phyloP scores from a whole-genome alignment of 2,888 invertebrate genomes.

The Drosophila mayaguana region DNA sequence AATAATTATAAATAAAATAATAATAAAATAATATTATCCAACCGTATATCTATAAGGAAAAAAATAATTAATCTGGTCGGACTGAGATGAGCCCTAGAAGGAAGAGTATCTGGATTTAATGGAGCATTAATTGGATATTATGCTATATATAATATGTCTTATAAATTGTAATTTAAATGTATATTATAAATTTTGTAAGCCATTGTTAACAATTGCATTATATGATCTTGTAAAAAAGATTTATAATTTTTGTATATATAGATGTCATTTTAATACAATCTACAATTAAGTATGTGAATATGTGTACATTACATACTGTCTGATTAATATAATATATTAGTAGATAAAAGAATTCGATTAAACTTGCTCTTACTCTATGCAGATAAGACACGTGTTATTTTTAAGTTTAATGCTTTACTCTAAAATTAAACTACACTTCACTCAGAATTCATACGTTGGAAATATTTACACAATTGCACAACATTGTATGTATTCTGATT shows the following conservation, averaged over 20 bases:
- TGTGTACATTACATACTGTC: background rate
- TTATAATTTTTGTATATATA: too few species aligned
- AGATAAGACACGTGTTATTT: background rate
- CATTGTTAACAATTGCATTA: background rate
- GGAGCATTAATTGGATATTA: background rate
- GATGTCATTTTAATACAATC: too few species aligned
- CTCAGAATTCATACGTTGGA: too few species aligned
- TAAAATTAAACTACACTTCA: background rate
- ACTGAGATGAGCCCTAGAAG: conserved; percentile 10
- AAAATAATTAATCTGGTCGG: conserved; percentile 4
- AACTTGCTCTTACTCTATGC: background rate
- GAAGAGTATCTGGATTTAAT: conserved; percentile 17
- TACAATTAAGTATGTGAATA: background rate
- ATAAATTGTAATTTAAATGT: background rate
- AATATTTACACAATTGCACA: background rate
- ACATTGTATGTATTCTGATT: background rate
- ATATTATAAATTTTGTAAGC: background rate
- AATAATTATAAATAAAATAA: conserved; percentile 4
- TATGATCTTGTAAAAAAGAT: too few species aligned
- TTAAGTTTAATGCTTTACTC: background rate
- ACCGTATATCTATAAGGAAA: background rate
- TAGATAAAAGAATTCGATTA: background rate
- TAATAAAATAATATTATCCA: conserved; percentile 3
- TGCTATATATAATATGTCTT: background rate
- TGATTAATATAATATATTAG: background rate